Evolutionary conservation across 1,140 invertebrate species (phyloP).

Genomic region (Caerostris darwini): DNA sequence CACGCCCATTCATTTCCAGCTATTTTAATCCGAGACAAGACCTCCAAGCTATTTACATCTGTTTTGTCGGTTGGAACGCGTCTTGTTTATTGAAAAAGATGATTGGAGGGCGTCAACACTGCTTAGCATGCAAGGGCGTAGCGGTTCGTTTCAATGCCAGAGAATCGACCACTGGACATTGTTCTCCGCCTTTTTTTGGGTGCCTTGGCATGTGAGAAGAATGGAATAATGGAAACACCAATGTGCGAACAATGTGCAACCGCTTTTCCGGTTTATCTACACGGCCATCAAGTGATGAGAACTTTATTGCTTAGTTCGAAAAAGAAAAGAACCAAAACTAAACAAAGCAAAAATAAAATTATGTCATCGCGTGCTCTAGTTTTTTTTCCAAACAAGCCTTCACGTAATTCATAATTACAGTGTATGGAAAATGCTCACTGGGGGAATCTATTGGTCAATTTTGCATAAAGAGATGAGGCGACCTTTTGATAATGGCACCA

Average conservation of each 20-base stretch:
- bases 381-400: conserved; percentile 22
- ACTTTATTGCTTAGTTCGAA: background rate
- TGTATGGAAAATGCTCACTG: background rate
- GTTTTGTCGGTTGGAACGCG: background rate
- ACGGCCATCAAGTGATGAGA: conserved; percentile 59
- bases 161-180: too few relatives aligned
- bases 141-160: too few relatives aligned
- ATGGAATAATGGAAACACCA: conserved; percentile 28
- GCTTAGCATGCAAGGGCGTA: background rate
- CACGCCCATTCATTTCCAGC: conserved; percentile 26
- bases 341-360: background rate
- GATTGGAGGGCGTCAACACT: conserved; percentile 26
- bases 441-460: background rate
- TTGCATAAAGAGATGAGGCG: background rate
- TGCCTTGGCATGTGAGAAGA: background rate
- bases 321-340: background rate
- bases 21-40: background rate
- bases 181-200: background rate
- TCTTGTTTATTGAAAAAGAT: conserved; percentile 25
- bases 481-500: background rate
- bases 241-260: conserved; percentile 5
- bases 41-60: background rate
- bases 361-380: conserved; percentile 46
- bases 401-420: background rate
- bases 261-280: conserved; percentile 58